Evolutionary conservation across 2,797 vertebrate genomes (phyloP), one percentile per base, ranked within the genome.

Genomic region (Enteromius anoplus): DNA sequence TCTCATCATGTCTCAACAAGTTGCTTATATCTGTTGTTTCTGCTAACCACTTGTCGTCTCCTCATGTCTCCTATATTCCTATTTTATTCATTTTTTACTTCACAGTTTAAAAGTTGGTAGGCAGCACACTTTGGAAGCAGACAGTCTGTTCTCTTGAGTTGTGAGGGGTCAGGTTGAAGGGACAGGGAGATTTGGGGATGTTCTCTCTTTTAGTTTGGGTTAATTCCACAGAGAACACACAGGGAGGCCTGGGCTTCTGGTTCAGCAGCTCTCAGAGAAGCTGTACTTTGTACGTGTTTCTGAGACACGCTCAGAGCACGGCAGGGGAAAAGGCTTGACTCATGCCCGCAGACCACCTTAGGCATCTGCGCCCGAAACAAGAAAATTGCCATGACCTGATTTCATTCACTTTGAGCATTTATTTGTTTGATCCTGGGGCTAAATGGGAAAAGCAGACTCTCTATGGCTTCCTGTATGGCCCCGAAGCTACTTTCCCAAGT

Each of bases 341-440:
- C 65, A 12, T 51, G 79, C 65, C 84, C 4, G 49, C 62, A 32
- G 60, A 82, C 71, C 80, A 75, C 80, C 71, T 55, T 49, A 66
- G 71, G 80, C 75, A 49, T 51, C 65, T 76, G 65, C 65, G 68
- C 45, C 32, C n/a, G 45, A 70, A 86, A 40, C 60, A 65, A 83
- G 66, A n/a, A 84, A 81, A 75, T 69, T 42, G 51, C 45, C 49
- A 53, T 68, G 68, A 78, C 80, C 80, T 70, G 34, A 60, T 84
- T 81, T 75, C 40, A 19, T 85, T 75, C 78, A 79, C 85, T 84
- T 82, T 80, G 40, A 84, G 64, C 73, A 45, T 78, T 80, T 85
- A 88, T 81, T 86, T 76, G 62, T 83, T 66, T 81, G 85, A 84
- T 86, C 80, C 72, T 17, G 19, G 51, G 82, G 86, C 77, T 73